Evolutionary conservation across 2,113 vertebrate species (phyloP).

Genomic region (Xyrauchen texanus): DNA sequence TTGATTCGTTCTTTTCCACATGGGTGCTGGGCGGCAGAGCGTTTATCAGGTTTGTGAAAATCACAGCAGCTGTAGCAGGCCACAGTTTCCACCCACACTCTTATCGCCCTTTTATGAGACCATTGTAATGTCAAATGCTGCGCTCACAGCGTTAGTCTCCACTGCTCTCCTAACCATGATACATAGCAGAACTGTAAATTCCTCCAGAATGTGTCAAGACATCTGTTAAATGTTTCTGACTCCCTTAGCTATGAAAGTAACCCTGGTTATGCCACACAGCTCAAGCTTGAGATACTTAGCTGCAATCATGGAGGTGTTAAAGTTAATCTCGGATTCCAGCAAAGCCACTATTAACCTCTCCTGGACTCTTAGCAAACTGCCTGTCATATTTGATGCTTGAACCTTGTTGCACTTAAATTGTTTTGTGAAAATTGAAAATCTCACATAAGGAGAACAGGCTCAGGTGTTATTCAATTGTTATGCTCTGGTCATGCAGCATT

Average conservation of each 20-base stretch:
- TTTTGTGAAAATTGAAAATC: too few relatives aligned
- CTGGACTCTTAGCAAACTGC: background rate
- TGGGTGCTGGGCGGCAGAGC: conserved; percentile 2
- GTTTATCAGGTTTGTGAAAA: conserved; percentile 53
- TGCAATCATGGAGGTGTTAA: background rate
- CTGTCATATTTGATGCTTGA: too few relatives aligned
- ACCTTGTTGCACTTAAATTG: background rate
- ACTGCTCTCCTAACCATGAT: background rate
- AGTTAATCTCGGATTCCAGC: conserved; percentile 6
- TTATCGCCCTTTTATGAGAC: conserved; percentile 21
- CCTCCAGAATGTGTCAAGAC: conserved; percentile 21
- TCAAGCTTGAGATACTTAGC: background rate
- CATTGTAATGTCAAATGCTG: conserved; percentile 29
- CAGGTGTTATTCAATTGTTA: too few relatives aligned
- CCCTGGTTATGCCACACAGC: background rate
- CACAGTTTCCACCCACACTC: conserved; percentile 38
- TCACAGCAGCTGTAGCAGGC: conserved; percentile 50
- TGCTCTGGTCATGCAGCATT: too few relatives aligned
- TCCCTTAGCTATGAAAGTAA: background rate
- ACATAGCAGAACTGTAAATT: background rate
- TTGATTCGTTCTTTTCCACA: background rate
- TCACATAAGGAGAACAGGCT: too few relatives aligned
- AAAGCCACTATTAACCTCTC: too few relatives aligned
- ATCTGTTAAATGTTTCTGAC: conserved; percentile 12
- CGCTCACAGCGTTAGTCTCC: background rate